Percentiles rank a stretch among this genome's conserved stretches.
phyloP scores from a whole-genome alignment of 2,888 invertebrate genomes.

The Dorcus parallelipipedus region DNA sequence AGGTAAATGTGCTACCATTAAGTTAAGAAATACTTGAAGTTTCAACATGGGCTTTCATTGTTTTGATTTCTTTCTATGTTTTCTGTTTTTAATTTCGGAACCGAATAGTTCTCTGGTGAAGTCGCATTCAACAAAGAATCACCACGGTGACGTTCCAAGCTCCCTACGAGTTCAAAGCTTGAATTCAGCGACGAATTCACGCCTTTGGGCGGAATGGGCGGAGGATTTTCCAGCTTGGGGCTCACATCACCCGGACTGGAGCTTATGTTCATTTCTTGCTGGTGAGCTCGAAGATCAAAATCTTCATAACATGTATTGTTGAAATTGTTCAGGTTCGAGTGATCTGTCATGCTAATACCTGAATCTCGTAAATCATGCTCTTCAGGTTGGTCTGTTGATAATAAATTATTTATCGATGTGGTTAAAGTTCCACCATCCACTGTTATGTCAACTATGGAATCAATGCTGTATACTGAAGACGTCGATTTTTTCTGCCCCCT shows the following conservation, averaged over 20 bases:
- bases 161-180: conserved; percentile 35
- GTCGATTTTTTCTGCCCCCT: conserved; percentile 49
- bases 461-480: conserved; percentile 50
- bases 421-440: conserved; percentile 45
- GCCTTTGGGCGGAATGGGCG: conserved; percentile 45
- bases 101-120: conserved; percentile 45
- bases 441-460: conserved; percentile 49
- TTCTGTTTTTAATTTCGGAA: conserved; percentile 41
- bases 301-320: conserved; percentile 48
- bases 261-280: conserved; percentile 46
- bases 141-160: conserved; percentile 13
- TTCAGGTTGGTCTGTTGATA: conserved; percentile 26
- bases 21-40: no score
- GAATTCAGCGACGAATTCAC: conserved; percentile 36
- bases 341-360: conserved; percentile 49
- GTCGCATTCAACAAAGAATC: conserved; percentile 16
- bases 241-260: conserved; percentile 36
- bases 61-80: conserved; percentile 26
- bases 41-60: conserved; percentile 21
- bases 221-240: conserved; percentile 40
- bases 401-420: conserved; percentile 31
- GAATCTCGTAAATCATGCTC: conserved; percentile 55
- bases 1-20: no score
- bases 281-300: conserved; percentile 42
- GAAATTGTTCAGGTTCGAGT: conserved; percentile 45